Evolutionary conservation across 2,113 vertebrate species (phyloP).

Genomic region (Paracanthobrama guichenoti): DNA sequence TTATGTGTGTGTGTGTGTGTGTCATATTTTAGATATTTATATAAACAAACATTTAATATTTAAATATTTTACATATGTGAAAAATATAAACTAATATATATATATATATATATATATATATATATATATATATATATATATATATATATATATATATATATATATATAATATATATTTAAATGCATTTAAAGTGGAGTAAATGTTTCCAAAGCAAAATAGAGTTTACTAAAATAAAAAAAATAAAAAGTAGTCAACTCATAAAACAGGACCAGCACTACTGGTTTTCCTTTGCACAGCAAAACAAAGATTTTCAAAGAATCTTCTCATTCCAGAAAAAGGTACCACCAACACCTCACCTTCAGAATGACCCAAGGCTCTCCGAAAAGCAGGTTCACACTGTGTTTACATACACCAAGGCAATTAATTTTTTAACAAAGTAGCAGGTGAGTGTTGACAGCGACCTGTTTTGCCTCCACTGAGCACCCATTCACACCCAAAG

Average conservation of each 20-base stretch:
- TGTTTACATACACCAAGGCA: background rate
- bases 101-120: too few species aligned
- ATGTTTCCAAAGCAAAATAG: background rate
- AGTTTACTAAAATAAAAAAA: background rate
- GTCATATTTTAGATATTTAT: background rate
- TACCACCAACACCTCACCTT: background rate
- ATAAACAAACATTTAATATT: background rate
- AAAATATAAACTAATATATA: background rate
- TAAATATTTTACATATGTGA: background rate
- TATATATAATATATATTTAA: too few species aligned
- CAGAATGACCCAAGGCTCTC: too few species aligned
- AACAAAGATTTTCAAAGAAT: background rate
- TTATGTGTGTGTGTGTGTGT: too few species aligned
- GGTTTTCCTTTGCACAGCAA: background rate
- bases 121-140: too few species aligned
- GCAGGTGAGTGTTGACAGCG: conserved; percentile 16
- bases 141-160: too few species aligned
- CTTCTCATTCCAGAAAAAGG: background rate
- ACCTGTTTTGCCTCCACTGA: conserved; percentile 24
- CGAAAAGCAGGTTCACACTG: background rate
- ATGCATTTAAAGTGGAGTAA: background rate
- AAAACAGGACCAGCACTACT: background rate
- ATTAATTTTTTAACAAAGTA: conserved; percentile 22
- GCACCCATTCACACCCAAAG: conserved; percentile 15
- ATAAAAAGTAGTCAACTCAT: background rate